These are phyloP conservation scores for Drosophila bocqueti DNA, from an alignment of 1,140 invertebrate genomes.

Conservation along the genomic window DNA sequence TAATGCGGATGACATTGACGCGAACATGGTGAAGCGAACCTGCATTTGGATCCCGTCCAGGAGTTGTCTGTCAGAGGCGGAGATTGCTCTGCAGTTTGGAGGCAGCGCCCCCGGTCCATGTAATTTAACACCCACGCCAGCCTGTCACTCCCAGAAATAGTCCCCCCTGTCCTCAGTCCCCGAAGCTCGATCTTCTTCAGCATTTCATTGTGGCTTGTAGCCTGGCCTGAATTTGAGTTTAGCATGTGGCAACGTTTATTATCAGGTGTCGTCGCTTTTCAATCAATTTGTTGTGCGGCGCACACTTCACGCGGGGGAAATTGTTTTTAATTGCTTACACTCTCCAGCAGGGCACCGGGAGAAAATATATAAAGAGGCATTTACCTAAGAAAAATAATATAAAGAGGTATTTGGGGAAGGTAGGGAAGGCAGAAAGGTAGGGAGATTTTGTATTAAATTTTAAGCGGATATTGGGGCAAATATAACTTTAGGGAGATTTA, in stretches of 20 bases:
- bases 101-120: conserved; percentile 53
- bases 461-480: no score
- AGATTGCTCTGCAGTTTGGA: conserved; percentile 31
- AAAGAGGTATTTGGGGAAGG: neutral
- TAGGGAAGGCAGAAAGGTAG: no score
- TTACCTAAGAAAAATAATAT: neutral
- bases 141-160: conserved; percentile 25
- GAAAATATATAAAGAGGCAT: neutral
- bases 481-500: no score
- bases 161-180: neutral
- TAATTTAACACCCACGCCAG: conserved; percentile 78
- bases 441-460: neutral
- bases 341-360: neutral
- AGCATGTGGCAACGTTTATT: conserved; percentile 56
- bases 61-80: conserved; percentile 39
- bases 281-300: conserved; percentile 42
- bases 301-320: conserved; percentile 44
- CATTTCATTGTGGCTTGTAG: neutral
- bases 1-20: conserved; percentile 75
- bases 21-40: conserved; percentile 48
- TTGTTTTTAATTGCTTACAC: conserved; percentile 56
- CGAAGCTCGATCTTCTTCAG: conserved; percentile 4
- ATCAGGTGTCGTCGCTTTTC: conserved; percentile 67
- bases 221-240: conserved; percentile 51
- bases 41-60: conserved; percentile 41